phyloP scores from a whole-genome alignment of 2,797 vertebrate genomes.

The Trachops cirrhosus region DNA sequence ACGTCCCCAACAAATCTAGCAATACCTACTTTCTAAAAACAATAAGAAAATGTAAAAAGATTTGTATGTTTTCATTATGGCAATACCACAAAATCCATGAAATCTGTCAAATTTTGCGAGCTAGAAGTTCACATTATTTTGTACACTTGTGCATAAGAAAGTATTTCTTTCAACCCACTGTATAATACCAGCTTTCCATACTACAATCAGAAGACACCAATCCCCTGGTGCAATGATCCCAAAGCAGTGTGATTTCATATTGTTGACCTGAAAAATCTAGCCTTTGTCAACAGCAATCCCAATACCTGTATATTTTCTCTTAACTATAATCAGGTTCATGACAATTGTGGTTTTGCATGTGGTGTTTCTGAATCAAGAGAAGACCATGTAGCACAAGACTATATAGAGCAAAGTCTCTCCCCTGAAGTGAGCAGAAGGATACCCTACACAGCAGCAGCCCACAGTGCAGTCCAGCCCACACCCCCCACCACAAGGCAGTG shows the following conservation, averaged over 20 bases:
- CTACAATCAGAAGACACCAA: not conserved
- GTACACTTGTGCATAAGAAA: not conserved
- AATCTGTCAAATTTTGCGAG: not conserved
- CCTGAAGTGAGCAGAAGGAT: not conserved
- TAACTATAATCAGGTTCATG: not conserved
- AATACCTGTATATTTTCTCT: not conserved
- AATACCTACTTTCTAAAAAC: slow-evolving; percentile 9
- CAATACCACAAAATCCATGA: not conserved
- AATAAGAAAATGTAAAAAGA: not conserved
- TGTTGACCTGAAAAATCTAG: not conserved
- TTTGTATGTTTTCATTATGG: not conserved
- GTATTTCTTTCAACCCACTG: not conserved
- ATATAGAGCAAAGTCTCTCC: not conserved
- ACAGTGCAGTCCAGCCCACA: not conserved
- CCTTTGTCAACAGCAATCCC: not conserved
- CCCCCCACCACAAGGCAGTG: not conserved
- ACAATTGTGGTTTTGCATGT: not conserved
- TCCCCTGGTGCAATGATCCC: not conserved
- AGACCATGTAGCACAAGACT: not conserved
- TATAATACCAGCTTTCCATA: not conserved
- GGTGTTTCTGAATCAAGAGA: not conserved
- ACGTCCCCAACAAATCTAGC: not conserved
- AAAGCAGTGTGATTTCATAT: not conserved
- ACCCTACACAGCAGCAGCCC: too few relatives aligned
- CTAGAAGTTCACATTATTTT: not conserved